Base-by-base conservation (phyloP, 2,113 vertebrate genomes). In the Anolis carolinensis region DNA sequence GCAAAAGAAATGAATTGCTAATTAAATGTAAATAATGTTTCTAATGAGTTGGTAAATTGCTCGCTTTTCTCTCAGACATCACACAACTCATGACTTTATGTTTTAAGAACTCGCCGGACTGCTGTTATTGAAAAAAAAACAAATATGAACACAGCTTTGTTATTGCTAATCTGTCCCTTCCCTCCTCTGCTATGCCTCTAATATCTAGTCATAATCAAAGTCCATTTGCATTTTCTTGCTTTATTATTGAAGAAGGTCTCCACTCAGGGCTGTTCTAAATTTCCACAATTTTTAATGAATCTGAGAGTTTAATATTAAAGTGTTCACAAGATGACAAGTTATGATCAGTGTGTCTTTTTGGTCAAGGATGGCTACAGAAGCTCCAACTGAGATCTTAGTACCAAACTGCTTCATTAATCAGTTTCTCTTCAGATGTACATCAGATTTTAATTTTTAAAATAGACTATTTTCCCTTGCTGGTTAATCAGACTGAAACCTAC, bases 181-280 rank as follows among this genome's bases (percentile, higher is more conserved):
- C 11, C 73, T 83, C 16, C 48, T 3, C 16, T 36, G 4, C 10
- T 78, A 18, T 78, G 50, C 44, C 8, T 52, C 86, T 73, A 80
- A 79, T 74, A 88, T 87, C 77, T 85, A n/a, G 48, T 55, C 30
- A 84, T 65, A 80, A 91, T 82, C 50, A 91, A 93, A 92, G 71
- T 88, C 16, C 32, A 48, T 89, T 92, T 92, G 36, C 67, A 89
- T 90, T 93, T 44, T 90, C 21, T 11, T 91, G 21, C 21, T 90
- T 81, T 79, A 52, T 87, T 91, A 71, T 82, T 82, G 70, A 72
- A 84, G 75, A 63, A 78, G 27, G 18, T 89, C 50, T 88, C 18
- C 79, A 88, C 71, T 81, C 72, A 55, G 76, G 14, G 30, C 63
- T 86, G 6, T 82, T 90, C 77, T 79, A 92, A 86, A 91, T 90